These are phyloP conservation scores for Rhyacichthys aspro DNA, from an alignment of 2,797 vertebrate genomes.

Conservation along the genomic window DNA sequence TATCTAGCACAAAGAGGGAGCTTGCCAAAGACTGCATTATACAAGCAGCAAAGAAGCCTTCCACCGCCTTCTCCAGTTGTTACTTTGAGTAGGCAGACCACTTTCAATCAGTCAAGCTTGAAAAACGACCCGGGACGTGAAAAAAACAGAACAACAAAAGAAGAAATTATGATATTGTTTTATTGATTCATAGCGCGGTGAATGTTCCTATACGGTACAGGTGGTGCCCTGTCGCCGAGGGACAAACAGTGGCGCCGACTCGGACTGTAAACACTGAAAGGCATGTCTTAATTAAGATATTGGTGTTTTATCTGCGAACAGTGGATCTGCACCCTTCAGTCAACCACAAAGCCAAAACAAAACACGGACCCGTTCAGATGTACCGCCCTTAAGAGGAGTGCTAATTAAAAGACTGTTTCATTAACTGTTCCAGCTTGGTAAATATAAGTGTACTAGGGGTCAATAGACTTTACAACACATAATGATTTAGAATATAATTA, in stretches of 20 bases:
- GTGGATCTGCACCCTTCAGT: constrained; percentile 79
- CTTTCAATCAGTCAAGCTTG: constrained; percentile 82
- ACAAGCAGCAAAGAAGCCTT: constrained; percentile 62
- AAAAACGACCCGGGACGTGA: constrained; percentile 70
- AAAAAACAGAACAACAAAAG: constrained; percentile 75
- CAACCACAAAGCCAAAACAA: constrained; percentile 80
- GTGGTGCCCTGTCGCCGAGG: constrained; percentile 49
- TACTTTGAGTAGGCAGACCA: constrained; percentile 78
- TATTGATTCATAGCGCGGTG: constrained; percentile 71
- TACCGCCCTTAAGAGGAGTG: constrained; percentile 74
- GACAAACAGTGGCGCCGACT: constrained; percentile 28
- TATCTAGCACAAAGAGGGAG: constrained; percentile 79
- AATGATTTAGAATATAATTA: constrained; percentile 84
- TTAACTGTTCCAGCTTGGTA: constrained; percentile 84
- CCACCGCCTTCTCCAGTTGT: constrained; percentile 65
- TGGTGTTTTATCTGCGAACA: constrained; percentile 75
- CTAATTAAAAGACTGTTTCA: constrained; percentile 87
- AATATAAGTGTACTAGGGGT: constrained; percentile 86
- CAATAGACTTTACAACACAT: constrained; percentile 82
- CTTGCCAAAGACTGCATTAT: constrained; percentile 80
- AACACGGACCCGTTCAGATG: constrained; percentile 76
- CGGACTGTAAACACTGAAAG: constrained; percentile 68
- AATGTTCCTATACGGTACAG: constrained; percentile 62
- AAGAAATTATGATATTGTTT: constrained; percentile 80
- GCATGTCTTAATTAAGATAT: constrained; percentile 80